Evolutionary conservation across 2,797 vertebrate genomes (phyloP).

Genomic region (Neosilurus hyrtlii): DNA sequence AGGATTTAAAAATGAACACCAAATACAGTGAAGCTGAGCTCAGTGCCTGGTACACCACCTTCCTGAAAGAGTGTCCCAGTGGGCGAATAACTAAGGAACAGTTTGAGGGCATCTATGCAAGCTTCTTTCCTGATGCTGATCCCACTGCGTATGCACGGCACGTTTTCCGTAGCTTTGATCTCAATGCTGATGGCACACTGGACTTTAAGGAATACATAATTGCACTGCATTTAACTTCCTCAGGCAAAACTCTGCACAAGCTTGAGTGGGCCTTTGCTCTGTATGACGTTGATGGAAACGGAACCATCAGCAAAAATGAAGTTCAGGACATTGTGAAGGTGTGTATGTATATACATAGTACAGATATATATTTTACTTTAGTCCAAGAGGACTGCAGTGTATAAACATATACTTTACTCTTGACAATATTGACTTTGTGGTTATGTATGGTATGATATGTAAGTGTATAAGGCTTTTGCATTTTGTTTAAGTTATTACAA

Average conservation of each 20-base stretch:
- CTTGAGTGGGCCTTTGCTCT: constrained; percentile 93
- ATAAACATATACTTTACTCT: neutral
- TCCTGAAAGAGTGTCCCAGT: constrained; percentile 85
- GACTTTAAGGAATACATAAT: constrained; percentile 94
- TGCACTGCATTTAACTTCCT: constrained; percentile 88
- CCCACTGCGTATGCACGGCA: constrained; percentile 86
- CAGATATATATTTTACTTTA: neutral
- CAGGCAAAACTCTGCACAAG: constrained; percentile 84
- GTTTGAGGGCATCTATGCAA: constrained; percentile 89
- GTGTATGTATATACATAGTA: neutral
- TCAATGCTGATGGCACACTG: constrained; percentile 86
- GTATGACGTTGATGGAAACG: constrained; percentile 91
- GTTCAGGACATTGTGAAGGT: constrained; percentile 89
- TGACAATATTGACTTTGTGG: constrained; percentile 7
- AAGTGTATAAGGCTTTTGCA: neutral
- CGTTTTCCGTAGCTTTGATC: constrained; percentile 93
- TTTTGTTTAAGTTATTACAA: neutral
- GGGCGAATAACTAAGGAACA: constrained; percentile 83
- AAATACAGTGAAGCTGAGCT: constrained; percentile 85
- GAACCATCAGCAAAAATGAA: constrained; percentile 87
- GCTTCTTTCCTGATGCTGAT: constrained; percentile 88
- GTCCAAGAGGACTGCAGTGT: neutral
- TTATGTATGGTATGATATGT: constrained; percentile 9
- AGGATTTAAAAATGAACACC: constrained; percentile 87
- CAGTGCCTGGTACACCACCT: constrained; percentile 85